Evolutionary conservation across 2,113 vertebrate genomes (phyloP).

Genomic region (Felis catus): DNA sequence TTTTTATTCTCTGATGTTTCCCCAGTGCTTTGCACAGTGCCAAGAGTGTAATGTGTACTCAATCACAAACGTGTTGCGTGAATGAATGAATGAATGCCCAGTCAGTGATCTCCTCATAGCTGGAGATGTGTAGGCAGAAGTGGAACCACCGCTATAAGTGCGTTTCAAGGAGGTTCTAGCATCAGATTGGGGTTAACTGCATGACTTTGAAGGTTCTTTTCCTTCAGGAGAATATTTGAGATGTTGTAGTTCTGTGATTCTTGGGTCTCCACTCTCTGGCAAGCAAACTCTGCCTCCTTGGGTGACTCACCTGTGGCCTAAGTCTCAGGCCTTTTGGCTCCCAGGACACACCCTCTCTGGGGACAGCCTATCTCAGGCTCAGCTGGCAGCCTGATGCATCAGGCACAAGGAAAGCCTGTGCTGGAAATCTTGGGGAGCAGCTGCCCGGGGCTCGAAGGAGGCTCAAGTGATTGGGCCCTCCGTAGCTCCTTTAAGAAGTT

Average conservation of each 20-base stretch:
- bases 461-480: neutral
- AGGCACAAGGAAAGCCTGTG: neutral
- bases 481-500: slow-evolving; percentile 64
- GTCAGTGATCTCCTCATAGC: neutral
- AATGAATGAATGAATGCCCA: neutral
- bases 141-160: neutral
- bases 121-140: neutral
- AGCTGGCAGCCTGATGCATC: neutral
- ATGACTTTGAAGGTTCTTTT: neutral
- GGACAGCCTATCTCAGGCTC: neutral
- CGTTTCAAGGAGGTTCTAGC: neutral
- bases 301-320: neutral
- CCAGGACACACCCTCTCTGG: neutral
- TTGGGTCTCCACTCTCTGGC: neutral
- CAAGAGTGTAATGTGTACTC: neutral
- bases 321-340: neutral
- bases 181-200: neutral
- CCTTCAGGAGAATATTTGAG: neutral
- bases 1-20: neutral
- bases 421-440: slow-evolving; percentile 1
- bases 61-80: neutral
- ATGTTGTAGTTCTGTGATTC: neutral
- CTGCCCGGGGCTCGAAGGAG: neutral
- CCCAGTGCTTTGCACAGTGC: neutral
- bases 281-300: neutral